phyloP scores from a whole-genome alignment of 2,888 invertebrate genomes.

The Dermolepida albohirtum region DNA sequence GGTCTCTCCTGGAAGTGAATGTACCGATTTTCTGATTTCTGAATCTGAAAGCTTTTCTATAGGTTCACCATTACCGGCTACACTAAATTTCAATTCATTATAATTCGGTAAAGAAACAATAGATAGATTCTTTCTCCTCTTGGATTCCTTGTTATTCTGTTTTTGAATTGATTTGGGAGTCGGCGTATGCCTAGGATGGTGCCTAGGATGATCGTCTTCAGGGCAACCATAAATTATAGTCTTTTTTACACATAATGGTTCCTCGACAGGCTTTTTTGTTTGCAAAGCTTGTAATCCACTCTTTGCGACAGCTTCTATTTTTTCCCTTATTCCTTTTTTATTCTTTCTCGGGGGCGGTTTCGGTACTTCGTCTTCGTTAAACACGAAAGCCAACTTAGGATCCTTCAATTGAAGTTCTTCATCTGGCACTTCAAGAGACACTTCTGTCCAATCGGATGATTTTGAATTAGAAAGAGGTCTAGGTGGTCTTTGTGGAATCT shows the following conservation, averaged over 20 bases:
- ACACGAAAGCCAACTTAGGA: slow-evolving; percentile 59
- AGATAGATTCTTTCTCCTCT: slow-evolving; percentile 66
- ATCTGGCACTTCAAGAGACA: slow-evolving; percentile 67
- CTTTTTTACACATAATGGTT: slow-evolving; percentile 61
- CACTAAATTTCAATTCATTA: slow-evolving; percentile 64
- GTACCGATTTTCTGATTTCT: slow-evolving; percentile 55
- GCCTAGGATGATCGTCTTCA: slow-evolving; percentile 53
- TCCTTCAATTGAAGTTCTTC: slow-evolving; percentile 59
- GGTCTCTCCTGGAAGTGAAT: slow-evolving; percentile 57
- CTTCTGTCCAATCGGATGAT: slow-evolving; percentile 68
- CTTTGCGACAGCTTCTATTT: slow-evolving; percentile 61
- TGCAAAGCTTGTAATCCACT: slow-evolving; percentile 57
- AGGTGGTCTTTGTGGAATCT: slow-evolving; percentile 37
- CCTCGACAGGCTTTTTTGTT: slow-evolving; percentile 56
- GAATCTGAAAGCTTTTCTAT: slow-evolving; percentile 49
- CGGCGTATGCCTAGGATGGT: slow-evolving; percentile 24
- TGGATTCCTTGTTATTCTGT: slow-evolving; percentile 52
- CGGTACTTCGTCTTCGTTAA: slow-evolving; percentile 59
- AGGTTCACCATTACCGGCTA: slow-evolving; percentile 57
- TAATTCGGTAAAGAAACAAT: slow-evolving; percentile 69
- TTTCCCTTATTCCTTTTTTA: slow-evolving; percentile 59
- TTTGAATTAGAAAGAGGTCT: slow-evolving; percentile 52
- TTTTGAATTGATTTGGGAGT: slow-evolving; percentile 45
- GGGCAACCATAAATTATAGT: slow-evolving; percentile 63
- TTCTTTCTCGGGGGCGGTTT: slow-evolving; percentile 63